Evolutionary conservation across 2,797 vertebrate genomes (phyloP), one percentile per base, ranked within the genome.

Genomic region (Centropyge bicolor): DNA sequence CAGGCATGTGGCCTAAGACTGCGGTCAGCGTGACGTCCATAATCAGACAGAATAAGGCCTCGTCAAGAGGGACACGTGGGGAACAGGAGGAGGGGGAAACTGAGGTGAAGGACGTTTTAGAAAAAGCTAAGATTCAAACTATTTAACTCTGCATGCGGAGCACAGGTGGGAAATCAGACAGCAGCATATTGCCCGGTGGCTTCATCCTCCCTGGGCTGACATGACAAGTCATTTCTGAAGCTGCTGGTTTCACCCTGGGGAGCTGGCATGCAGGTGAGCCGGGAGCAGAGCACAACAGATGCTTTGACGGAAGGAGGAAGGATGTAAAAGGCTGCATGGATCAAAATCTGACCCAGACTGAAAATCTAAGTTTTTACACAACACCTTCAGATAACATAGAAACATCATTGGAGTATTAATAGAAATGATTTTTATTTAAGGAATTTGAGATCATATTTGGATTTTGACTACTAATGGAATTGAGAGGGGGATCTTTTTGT

Each of bases 151-250:
- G 66, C 35, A 55, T 72, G 51, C 22, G 59, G 81, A 84, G 81
- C 88, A 89, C 89, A 89, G 89, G 88, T 91, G 89, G 82, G 75
- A 80, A 83, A 81, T 93, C 89, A 91, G 86, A 89, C 81, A 65
- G 86, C 86, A 82, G 74, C 83, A 90, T 85, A 90, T 90, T 91
- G 93, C 82, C 77, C 62, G 12, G 84, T 82, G 82, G 80, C 85
- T 86, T 83, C 75, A 77, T 88, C 69, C 66, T 89, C 72, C 83
- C 70, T 4, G 68, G 64, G 72, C 67, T 82, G 89, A 93, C 85
- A 88, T 57, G 82, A 75, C 81, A 82, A 86, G 88, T 87, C 76
- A 88, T 92, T 88, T 90, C 70, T 87, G 82, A 88, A 71, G 82
- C 85, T 86, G 63, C 19, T 61, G 83, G 66, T 77, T 82, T 81